phyloP scores from a whole-genome alignment of 1,140 invertebrate genomes.

The Dendrolimus punctatus region DNA sequence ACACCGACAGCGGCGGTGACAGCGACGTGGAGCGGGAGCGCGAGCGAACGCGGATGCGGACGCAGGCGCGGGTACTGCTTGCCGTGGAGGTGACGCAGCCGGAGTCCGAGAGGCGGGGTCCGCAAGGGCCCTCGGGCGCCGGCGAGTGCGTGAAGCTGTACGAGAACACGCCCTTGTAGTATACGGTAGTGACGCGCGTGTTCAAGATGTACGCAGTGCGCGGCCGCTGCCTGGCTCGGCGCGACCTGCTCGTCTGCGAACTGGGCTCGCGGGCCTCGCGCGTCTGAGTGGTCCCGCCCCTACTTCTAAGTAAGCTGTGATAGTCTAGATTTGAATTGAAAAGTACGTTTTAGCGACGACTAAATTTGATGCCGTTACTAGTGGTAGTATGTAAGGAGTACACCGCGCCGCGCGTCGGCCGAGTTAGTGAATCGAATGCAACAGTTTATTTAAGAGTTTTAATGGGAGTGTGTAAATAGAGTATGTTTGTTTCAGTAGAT shows the following conservation, averaged over 20 bases:
- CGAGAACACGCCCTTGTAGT: constrained; percentile 61
- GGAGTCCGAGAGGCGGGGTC: constrained; percentile 28
- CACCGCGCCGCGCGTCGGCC: constrained; percentile 19
- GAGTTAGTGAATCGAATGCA: constrained; percentile 31
- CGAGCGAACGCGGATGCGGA: constrained; percentile 46
- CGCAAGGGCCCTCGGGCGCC: constrained; percentile 24
- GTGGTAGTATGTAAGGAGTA: constrained; percentile 45
- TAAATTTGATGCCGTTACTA: constrained; percentile 36
- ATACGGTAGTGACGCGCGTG: constrained; percentile 63
- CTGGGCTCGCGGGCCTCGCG: constrained; percentile 24
- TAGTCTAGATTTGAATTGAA: constrained; percentile 58
- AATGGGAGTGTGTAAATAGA: no score
- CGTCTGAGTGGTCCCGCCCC: constrained; percentile 21
- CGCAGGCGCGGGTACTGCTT: constrained; percentile 50
- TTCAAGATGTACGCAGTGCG: constrained; percentile 61
- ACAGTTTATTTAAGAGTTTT: constrained; percentile 33
- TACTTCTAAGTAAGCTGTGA: constrained; percentile 65
- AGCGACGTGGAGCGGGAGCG: constrained; percentile 53
- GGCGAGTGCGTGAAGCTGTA: constrained; percentile 32
- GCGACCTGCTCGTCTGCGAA: constrained; percentile 26
- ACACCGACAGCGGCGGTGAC: constrained; percentile 3
- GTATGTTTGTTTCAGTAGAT: constrained; percentile 40
- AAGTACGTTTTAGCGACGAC: constrained; percentile 32
- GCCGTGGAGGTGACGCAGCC: constrained; percentile 54
- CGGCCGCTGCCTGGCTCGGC: constrained; percentile 20